These are phyloP conservation scores for Uropetala carovei DNA, from an alignment of 2,888 invertebrate species.

Conservation along the genomic window DNA sequence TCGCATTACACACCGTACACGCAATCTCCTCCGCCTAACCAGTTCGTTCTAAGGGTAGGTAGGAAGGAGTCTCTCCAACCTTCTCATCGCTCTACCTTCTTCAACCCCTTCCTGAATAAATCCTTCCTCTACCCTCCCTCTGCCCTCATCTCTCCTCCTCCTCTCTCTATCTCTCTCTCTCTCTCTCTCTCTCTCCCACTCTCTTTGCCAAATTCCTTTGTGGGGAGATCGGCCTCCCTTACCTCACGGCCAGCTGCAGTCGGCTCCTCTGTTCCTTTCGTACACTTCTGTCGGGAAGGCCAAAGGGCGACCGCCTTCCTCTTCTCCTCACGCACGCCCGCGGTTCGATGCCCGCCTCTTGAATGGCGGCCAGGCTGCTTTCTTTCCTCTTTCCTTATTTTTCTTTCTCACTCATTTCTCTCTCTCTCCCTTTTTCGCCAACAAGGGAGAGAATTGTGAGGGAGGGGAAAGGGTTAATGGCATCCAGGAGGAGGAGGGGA, in stretches of 20 bases:
- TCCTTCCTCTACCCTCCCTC: background rate
- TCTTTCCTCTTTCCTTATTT: background rate
- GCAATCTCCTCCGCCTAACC: background rate
- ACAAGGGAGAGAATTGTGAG: background rate
- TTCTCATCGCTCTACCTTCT: background rate
- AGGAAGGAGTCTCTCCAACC: too few relatives aligned
- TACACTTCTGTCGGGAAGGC: background rate
- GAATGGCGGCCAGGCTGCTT: constrained; percentile 26
- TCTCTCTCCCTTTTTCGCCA: too few relatives aligned
- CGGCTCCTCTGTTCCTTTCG: constrained; percentile 42
- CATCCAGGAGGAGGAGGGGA: too few relatives aligned
- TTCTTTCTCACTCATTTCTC: too few relatives aligned
- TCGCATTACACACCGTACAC: background rate
- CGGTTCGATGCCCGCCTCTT: constrained; percentile 54
- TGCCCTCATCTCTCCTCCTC: background rate
- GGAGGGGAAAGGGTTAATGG: too few relatives aligned
- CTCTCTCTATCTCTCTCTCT: background rate
- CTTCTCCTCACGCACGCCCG: constrained; percentile 18
- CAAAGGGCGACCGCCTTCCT: constrained; percentile 36
- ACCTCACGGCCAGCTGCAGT: constrained; percentile 43
- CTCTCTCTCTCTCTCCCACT: background rate
- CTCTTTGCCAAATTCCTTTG: constrained; percentile 44
- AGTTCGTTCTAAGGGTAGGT: background rate
- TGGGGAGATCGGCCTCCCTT: constrained; percentile 29
- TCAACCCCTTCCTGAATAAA: background rate